Base-by-base conservation (phyloP, 2,888 invertebrate genomes). In the Athalia rosae region DNA sequence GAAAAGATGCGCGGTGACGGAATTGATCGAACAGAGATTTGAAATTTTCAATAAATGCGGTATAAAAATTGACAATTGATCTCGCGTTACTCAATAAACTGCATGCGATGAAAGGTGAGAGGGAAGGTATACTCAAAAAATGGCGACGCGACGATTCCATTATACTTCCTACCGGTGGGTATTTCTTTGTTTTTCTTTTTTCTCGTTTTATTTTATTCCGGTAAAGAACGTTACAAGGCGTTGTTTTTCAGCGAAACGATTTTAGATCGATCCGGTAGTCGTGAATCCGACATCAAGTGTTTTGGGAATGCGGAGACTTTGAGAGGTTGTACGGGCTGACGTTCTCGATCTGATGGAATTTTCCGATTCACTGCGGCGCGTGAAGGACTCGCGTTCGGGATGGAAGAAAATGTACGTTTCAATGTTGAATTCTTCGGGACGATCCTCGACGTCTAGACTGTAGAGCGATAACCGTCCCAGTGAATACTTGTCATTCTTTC, bases 321-420 rank as follows among this genome's bases (percentile, higher is more conserved):
- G 41, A 58, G 43, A 58, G 7, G n/a, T 43, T 61, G 8, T 13
- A 71, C 11, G 9, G 58, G 43, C 43, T 13, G 58, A 43, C 0
- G 58, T 13, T 58, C 58, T 43, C 71, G 71, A 45, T 71, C 58
- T 15, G 45, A 58, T 58, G 58, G 45, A 71, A 71, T 71, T 71
- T 71, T 15, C 58, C 71, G 71, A 71, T 71, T 56, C 71, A 71
- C n/a, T 69, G 58, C 11, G 8, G 50, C 7, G 4, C 41, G 11
- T 45, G 56, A 69, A 69, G 50, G 69, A 69, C 69, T 56, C 45
- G 58, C 56, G 8, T 8, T 50, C 9, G 8, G 50, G 7, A 56
- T 53, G 58, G 8, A 45, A 58, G 69, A 58, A 69, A 69, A 56
- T 53, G 50, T 50, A 71, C 58, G 71, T 45, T 69, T 56, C 58